Percentiles rank a stretch among this genome's conserved stretches.
Evolutionary conservation across 2,113 vertebrate species (phyloP).

Genomic region (Nerophis ophidion): DNA sequence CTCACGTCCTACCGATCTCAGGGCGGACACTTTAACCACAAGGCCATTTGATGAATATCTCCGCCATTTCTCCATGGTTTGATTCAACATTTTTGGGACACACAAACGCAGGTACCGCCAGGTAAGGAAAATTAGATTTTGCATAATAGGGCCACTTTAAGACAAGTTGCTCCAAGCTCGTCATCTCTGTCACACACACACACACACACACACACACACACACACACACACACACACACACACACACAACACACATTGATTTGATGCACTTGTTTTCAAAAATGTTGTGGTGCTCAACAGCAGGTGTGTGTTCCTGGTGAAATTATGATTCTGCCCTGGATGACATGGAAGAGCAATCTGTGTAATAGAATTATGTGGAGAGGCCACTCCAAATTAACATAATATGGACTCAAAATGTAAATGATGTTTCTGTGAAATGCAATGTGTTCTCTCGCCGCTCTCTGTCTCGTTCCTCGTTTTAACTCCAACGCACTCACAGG

Average conservation of each 20-base stretch:
- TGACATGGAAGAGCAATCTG: conserved; percentile 53
- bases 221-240: not conserved
- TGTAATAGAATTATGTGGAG: conserved; percentile 68
- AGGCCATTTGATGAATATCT: no score
- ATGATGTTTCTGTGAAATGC: conserved; percentile 54
- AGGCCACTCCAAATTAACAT: conserved; percentile 67
- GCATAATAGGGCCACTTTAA: conserved; percentile 1
- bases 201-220: no score
- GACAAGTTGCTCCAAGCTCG: conserved; percentile 32
- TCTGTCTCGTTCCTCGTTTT: conserved; percentile 23
- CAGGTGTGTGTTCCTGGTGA: conserved; percentile 51
- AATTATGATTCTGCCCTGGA: conserved; percentile 50
- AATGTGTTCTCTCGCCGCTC: conserved; percentile 44
- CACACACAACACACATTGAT: conserved; percentile 9
- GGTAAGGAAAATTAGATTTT: no score
- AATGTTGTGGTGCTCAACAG: conserved; percentile 31
- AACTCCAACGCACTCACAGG: not conserved
- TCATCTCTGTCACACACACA: conserved; percentile 3
- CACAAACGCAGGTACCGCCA: no score
- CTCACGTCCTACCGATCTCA: no score
- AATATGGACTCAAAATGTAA: conserved; percentile 65
- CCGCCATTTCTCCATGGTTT: no score
- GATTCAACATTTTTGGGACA: no score
- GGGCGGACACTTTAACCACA: no score
- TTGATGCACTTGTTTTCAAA: conserved; percentile 40